Conservation (phyloP, 2,888 invertebrate species). For the Archips xylosteana region DNA sequence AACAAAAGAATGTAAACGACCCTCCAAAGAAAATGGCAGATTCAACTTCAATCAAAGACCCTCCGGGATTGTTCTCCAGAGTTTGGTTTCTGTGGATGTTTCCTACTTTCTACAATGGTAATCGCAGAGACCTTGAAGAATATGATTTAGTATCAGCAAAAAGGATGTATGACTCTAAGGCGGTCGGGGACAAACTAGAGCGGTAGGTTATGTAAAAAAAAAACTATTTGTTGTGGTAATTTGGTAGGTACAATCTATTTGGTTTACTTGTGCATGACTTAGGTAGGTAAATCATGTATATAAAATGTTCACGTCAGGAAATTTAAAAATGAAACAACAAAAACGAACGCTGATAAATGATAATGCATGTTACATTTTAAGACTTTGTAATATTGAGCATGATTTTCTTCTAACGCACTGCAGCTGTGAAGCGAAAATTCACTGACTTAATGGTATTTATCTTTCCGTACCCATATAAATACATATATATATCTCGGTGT, state of each 20-base stretch:
- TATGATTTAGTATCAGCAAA: conserved; percentile 91
- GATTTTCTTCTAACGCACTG: neutral
- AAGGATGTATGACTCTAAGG: conserved; percentile 88
- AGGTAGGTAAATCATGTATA: too few species aligned
- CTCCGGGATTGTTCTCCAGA: conserved; percentile 83
- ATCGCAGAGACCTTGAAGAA: conserved; percentile 89
- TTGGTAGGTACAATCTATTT: neutral
- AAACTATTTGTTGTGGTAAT: neutral
- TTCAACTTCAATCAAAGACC: conserved; percentile 54
- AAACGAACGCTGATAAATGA: neutral
- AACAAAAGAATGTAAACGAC: conserved; percentile 47
- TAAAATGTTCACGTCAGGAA: too few species aligned
- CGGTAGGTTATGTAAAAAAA: conserved; percentile 64
- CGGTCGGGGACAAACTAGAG: conserved; percentile 89
- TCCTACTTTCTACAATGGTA: conserved; percentile 91
- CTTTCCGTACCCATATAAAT: too few species aligned
- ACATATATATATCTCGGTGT: too few species aligned
- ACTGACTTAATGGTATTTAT: too few species aligned
- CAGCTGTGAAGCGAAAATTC: neutral
- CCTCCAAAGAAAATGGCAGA: conserved; percentile 44
- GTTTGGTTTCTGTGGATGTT: conserved; percentile 91
- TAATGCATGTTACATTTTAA: neutral
- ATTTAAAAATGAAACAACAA: too few species aligned
- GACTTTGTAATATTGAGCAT: neutral
- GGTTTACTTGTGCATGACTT: too few species aligned